Evolutionary conservation across 1,140 invertebrate species (phyloP).

Genomic region (Drosophila tristis): DNA sequence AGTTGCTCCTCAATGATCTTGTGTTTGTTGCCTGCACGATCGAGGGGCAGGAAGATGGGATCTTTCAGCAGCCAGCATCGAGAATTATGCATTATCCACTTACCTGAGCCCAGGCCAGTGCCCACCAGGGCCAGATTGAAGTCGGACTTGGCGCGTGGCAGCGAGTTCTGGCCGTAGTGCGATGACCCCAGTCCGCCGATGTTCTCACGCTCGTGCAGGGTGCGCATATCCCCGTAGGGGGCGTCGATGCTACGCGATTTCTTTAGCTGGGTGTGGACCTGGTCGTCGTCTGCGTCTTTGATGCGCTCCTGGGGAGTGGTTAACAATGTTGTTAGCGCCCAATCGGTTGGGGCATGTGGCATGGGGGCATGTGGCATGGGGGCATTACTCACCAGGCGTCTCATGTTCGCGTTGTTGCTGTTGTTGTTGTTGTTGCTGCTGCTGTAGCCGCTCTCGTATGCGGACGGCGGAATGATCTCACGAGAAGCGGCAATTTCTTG

Average conservation of each 20-base stretch:
- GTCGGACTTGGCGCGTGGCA: slow-evolving; percentile 93
- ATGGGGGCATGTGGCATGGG: not conserved
- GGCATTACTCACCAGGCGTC: slow-evolving; percentile 73
- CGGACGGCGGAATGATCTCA: slow-evolving; percentile 88
- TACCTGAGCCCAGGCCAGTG: slow-evolving; percentile 44
- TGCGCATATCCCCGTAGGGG: slow-evolving; percentile 92
- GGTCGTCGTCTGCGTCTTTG: slow-evolving; percentile 85
- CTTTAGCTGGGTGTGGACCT: slow-evolving; percentile 87
- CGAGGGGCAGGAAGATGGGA: not conserved
- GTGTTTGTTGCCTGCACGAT: slow-evolving; percentile 63
- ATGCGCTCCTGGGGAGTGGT: slow-evolving; percentile 69
- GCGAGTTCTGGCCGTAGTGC: slow-evolving; percentile 84
- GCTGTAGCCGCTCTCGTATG: slow-evolving; percentile 70
- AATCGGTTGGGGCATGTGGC: slow-evolving; percentile 20
- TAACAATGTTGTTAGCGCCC: slow-evolving; percentile 48
- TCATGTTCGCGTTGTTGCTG: slow-evolving; percentile 48
- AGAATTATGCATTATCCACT: not conserved
- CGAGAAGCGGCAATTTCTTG: slow-evolving; percentile 93
- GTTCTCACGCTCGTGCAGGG: slow-evolving; percentile 86
- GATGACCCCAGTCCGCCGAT: slow-evolving; percentile 36
- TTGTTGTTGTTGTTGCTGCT: slow-evolving; percentile 53
- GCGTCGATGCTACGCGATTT: slow-evolving; percentile 95
- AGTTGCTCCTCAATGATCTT: slow-evolving; percentile 71
- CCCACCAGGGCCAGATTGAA: slow-evolving; percentile 91
- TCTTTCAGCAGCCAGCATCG: not conserved